Percentiles rank a stretch among this genome's conserved stretches.
Evolutionary conservation across 2,888 invertebrate genomes (phyloP).

Genomic region (Hetaerina titia): DNA sequence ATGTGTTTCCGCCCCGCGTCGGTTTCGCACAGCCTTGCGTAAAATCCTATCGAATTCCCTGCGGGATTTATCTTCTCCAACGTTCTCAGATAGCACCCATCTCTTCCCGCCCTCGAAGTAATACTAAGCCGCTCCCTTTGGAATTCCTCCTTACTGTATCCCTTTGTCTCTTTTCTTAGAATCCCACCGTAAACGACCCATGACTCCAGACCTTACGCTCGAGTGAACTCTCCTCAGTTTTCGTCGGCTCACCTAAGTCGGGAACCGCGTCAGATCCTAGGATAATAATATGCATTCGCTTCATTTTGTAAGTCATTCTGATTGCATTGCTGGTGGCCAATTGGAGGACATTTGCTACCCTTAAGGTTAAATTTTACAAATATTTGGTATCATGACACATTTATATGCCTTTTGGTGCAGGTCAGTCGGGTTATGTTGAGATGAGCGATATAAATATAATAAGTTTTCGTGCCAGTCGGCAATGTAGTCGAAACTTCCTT

Average conservation of each 20-base stretch:
- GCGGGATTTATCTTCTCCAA: neutral
- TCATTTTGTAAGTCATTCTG: neutral
- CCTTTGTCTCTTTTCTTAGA: neutral
- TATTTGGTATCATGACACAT: neutral
- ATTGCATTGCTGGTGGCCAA: neutral
- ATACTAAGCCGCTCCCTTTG: neutral
- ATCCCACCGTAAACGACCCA: neutral
- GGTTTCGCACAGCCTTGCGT: constrained; percentile 9
- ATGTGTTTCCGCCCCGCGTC: neutral
- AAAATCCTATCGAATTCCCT: neutral
- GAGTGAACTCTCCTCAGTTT: neutral
- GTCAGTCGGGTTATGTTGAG: neutral
- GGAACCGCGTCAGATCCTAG: neutral
- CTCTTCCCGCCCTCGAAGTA: neutral
- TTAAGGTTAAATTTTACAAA: neutral
- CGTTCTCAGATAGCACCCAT: neutral
- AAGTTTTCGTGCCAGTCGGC: neutral
- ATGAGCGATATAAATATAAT: neutral
- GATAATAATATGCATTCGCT: neutral
- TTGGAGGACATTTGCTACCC: neutral
- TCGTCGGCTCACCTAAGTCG: neutral
- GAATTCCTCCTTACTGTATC: neutral
- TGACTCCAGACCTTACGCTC: neutral
- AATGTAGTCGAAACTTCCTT: neutral
- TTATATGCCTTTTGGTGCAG: neutral